Base-by-base conservation (phyloP, 2,113 vertebrate genomes). In the Melanerpes formicivorus region DNA sequence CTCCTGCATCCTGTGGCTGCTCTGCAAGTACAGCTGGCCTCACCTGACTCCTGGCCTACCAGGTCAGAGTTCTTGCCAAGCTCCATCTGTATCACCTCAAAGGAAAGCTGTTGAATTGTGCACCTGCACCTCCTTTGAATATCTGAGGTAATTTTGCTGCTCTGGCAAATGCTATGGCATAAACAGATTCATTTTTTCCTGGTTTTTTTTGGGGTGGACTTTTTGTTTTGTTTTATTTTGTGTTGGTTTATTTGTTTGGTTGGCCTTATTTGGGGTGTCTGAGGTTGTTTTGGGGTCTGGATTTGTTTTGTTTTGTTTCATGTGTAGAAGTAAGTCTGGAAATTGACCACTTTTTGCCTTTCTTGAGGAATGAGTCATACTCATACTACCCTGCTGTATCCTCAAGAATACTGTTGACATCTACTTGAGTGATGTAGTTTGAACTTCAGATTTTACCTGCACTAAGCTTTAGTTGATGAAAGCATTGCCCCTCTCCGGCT, bases 21-120 rank as follows among this genome's bases (percentile, higher is more conserved):
- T 76, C 19, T n/a, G 37, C 5, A 3, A 11, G 23, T 64, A 54
- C 59, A 65, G 63, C 32, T 13, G 5, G 59, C 74, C 71, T 92
- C 1, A 0, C 60, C 79, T 63, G 74, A 93, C 90, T 71, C 63
- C 76, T 84, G 46, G 67, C 44, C 76, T 9, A 0, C 14, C 1
- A 0, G 27, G 64, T 74, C 67, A 70, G 37, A 70, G 56, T 3
- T 86, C 87, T 81, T 80, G 59, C 90, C 93, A 87, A 79, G 34
- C 59, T 71, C 84, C 71, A 81, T 84, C 91, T 95, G 84, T n/a
- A 48, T 14, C 3, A 3, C 77, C 71, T 88, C 4, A 1, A 69
- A 84, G 52, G 58, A 83, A 65, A 87, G 72, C 72, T 92, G 29
- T 32, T 69, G 34, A 80, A 69, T 72, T 56, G n/a, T 44, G 65